Evolutionary conservation across 2,888 invertebrate genomes (phyloP).

Genomic region (Aricia artaxerxes): DNA sequence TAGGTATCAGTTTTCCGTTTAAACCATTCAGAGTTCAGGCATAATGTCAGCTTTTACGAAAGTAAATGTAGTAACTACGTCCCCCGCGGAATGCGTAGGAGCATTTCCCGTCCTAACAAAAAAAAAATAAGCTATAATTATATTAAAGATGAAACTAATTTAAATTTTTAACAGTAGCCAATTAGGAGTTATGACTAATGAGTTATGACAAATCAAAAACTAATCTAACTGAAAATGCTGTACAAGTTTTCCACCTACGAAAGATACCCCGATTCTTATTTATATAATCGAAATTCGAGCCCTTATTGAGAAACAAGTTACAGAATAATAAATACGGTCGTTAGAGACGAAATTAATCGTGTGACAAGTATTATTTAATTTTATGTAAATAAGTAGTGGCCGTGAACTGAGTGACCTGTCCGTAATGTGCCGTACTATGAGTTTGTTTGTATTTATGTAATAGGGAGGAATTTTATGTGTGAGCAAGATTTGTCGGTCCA

Average conservation of each 20-base stretch:
- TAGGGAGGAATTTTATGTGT: background rate
- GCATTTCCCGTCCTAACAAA: too few species aligned
- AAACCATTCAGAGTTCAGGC: too few species aligned
- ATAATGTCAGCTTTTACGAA: too few species aligned
- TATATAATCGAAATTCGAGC: background rate
- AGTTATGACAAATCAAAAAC: background rate
- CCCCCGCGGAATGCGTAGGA: too few species aligned
- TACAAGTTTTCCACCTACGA: background rate
- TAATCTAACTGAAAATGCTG: background rate
- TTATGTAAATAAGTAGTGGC: slow-evolving; percentile 47
- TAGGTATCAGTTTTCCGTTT: background rate
- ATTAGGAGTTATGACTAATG: too few species aligned
- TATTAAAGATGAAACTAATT: too few species aligned
- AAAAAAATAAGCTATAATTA: too few species aligned
- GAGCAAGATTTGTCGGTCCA: background rate
- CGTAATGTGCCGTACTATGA: slow-evolving; percentile 31
- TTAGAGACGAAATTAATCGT: slow-evolving; percentile 22
- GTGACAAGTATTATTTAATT: slow-evolving; percentile 31
- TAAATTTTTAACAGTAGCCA: too few species aligned
- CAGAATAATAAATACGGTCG: background rate
- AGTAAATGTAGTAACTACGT: too few species aligned
- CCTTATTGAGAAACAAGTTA: slow-evolving; percentile 2
- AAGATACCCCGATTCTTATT: background rate
- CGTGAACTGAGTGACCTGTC: slow-evolving; percentile 63
- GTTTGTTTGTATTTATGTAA: slow-evolving; percentile 12